Evolutionary conservation across 2,888 invertebrate genomes (phyloP), one percentile per base, ranked within the genome.

Genomic region (Odontothrips loti): DNA sequence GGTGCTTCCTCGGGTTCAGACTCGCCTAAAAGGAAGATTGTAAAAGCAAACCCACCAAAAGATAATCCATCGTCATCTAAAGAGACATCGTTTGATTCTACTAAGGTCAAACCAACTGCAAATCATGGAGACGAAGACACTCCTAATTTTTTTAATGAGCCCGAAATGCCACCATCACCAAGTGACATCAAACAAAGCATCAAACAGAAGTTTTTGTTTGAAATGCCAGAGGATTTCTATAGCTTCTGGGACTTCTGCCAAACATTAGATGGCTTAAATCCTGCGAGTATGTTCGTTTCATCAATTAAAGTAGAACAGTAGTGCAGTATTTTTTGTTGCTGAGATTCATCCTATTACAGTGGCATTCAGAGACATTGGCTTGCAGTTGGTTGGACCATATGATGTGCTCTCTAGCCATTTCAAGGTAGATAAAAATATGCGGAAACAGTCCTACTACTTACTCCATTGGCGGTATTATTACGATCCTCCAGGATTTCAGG

Each of bases 401-500:
- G 97, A 98, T 87, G 91, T 96, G 80, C 87, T 98, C 63, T 88
- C 90, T 79, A 92, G 92, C 10, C 91, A 90, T 85, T 89, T 94
- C 51, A 84, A 85, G 82, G 85, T 85, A 80, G 83, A 82, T 79
- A 90, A 89, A 2, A 87, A 88, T 82, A 86, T 91, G 43, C 87
- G 90, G 0, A 87, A 90, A 82, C 90, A 91, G 82, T 80, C 82
- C n/a, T 79, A 82, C 80, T 82, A 82, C 79, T 89, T 96, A 80
- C 88, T 92, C 15, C 96, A 97, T 86, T 97, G 96, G 94, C 91
- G 98, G 84, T 98, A 94, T 88, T 96, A 91, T 86, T 96, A 94
- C 87, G 98, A 99, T 89, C 96, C 97, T 15, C 98, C 98, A 15
- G 98, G 98, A 88, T 95, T 97, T 87, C 95, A 96, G 88, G 92